Evolutionary conservation across 2,113 vertebrate species (phyloP).

Genomic region (Spilogale gracilis): DNA sequence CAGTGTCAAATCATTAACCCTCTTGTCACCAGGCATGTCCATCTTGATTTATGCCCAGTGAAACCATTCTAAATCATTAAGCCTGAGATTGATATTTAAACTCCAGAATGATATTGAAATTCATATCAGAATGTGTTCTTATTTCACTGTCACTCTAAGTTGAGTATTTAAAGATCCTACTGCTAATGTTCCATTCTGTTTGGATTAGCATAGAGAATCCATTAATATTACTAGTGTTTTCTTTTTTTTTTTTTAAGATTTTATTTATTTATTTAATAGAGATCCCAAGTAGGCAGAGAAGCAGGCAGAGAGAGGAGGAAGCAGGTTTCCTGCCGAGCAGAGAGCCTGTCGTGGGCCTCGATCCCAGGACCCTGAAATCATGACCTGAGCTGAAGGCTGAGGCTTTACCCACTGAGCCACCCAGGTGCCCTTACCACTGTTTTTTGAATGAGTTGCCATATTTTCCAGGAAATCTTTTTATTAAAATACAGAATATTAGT

Average conservation of each 20-base stretch:
- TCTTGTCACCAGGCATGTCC: not conserved
- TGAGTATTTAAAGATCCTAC: not conserved
- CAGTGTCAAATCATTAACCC: not conserved
- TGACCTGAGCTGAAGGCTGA: no score
- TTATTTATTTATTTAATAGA: no score
- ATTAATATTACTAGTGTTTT: not conserved
- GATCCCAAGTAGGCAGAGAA: no score
- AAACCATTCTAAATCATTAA: not conserved
- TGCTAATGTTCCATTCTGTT: not conserved
- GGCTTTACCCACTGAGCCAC: no score
- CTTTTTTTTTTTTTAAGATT: no score
- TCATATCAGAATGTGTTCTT: not conserved
- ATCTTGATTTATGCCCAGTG: not conserved
- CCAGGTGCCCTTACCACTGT: not conserved
- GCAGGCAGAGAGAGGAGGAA: no score
- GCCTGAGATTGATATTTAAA: not conserved
- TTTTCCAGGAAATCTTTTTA: not conserved
- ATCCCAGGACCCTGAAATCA: no score
- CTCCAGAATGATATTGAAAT: slow-evolving; percentile 9
- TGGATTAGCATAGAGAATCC: not conserved
- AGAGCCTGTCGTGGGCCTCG: no score
- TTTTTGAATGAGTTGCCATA: not conserved
- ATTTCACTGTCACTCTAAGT: not conserved
- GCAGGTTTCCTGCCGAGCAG: no score
- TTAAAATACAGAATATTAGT: not conserved